Evolutionary conservation across 1,140 invertebrate genomes (phyloP).

Genomic region (Brachionus rotundiformis): DNA sequence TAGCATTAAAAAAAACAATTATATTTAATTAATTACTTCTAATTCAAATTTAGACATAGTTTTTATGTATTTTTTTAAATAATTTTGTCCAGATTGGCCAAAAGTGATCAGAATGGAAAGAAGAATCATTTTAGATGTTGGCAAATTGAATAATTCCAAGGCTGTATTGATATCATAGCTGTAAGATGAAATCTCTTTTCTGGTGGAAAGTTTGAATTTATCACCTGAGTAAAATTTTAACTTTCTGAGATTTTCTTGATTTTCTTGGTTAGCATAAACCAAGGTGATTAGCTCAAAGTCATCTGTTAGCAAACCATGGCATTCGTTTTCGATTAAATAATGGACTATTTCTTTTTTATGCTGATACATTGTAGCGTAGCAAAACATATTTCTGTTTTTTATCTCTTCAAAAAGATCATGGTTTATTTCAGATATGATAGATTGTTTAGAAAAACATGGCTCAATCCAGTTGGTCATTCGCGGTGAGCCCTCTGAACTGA

Average conservation of each 20-base stretch:
- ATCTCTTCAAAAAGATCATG: neutral
- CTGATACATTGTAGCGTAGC: neutral
- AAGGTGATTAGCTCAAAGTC: constrained; percentile 6
- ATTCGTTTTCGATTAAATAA: constrained; percentile 5
- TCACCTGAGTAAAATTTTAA: neutral
- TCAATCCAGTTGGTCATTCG: constrained; percentile 14
- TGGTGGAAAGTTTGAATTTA: neutral
- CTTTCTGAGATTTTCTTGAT: neutral
- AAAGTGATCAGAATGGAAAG: neutral
- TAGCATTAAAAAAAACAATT: neutral
- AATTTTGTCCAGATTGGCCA: neutral
- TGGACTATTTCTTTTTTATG: constrained; percentile 20
- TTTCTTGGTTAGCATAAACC: neutral
- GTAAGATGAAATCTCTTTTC: neutral
- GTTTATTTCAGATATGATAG: neutral
- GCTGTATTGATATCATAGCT: neutral
- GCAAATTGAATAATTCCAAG: neutral
- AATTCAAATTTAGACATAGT: neutral
- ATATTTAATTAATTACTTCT: neutral
- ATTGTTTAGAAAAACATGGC: neutral
- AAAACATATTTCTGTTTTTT: neutral
- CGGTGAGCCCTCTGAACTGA: neutral
- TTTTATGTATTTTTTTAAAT: neutral
- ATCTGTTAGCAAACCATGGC: neutral
- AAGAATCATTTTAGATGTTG: neutral